A percentile compares a stretch with the other conserved stretches of the same genome.
Evolutionary conservation across 92 coral and sea anemone species (phyloP).

Genomic region (Umimayanthus kanabou): DNA sequence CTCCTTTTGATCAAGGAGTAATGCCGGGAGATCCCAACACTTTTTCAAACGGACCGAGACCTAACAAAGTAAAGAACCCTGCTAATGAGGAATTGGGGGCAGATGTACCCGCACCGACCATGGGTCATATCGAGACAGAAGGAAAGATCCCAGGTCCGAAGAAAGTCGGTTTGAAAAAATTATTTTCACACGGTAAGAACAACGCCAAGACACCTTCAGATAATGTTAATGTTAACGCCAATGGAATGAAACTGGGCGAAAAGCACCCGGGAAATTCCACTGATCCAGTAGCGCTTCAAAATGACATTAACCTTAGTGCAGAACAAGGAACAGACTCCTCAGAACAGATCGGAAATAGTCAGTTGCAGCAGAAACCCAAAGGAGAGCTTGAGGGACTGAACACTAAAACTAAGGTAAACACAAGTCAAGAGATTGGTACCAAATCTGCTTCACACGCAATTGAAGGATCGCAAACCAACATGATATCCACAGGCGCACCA

Average conservation of each 20-base stretch:
- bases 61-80: neutral
- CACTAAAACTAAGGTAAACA: neutral
- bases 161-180: constrained; percentile 12
- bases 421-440: constrained; percentile 1
- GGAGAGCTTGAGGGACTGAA: neutral
- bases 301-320: neutral
- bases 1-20: constrained; percentile 15
- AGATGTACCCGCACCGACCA: neutral
- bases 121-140: neutral
- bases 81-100: neutral
- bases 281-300: neutral
- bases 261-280: constrained; percentile 1
- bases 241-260: neutral
- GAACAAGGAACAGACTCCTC: neutral
- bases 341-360: neutral
- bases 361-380: neutral
- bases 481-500: constrained; percentile 1
- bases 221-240: neutral
- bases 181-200: constrained; percentile 9
- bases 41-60: neutral
- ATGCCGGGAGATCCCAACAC: neutral
- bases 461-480: neutral
- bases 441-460: neutral
- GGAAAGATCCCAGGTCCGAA: constrained; percentile 2
- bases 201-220: neutral